A percentile compares a stretch with the other conserved stretches of the same genome.
phyloP scores from a whole-genome alignment of 1,140 invertebrate species.

The Apis florea region DNA sequence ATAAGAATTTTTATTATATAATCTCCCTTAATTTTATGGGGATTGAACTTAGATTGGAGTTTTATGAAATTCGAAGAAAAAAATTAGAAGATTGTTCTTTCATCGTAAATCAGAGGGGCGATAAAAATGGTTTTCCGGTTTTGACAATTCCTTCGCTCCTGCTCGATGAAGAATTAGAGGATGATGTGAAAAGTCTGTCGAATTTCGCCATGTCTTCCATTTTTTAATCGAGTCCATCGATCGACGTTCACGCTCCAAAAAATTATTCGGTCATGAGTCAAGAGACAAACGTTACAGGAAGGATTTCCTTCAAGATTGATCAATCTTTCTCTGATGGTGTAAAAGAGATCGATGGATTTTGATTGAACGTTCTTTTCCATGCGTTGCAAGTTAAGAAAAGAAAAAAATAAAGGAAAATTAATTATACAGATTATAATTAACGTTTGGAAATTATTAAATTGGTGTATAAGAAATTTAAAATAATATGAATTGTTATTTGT shows the following conservation, averaged over 20 bases:
- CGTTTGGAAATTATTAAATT: no score
- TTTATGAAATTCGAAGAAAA: background rate
- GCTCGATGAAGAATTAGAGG: background rate
- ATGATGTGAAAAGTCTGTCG: conserved; percentile 18
- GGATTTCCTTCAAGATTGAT: conserved; percentile 13
- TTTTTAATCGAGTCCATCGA: conserved; percentile 31
- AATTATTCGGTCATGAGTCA: conserved; percentile 30
- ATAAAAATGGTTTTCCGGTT: background rate
- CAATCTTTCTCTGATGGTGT: background rate
- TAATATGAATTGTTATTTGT: no score
- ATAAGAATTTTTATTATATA: no score
- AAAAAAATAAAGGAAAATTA: no score
- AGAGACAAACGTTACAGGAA: conserved; percentile 1
- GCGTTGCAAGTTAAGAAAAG: no score
- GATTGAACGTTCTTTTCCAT: no score
- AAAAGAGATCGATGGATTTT: background rate
- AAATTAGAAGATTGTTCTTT: background rate
- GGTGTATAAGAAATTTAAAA: no score
- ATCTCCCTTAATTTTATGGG: background rate
- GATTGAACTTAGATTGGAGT: background rate
- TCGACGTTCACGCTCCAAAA: conserved; percentile 29
- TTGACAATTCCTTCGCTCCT: background rate
- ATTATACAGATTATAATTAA: no score
- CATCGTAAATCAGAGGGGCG: background rate
- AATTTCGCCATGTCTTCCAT: conserved; percentile 19